Conservation (phyloP, 2,113 vertebrate genomes). For the Rhegmatorhina hoffmannsi region DNA sequence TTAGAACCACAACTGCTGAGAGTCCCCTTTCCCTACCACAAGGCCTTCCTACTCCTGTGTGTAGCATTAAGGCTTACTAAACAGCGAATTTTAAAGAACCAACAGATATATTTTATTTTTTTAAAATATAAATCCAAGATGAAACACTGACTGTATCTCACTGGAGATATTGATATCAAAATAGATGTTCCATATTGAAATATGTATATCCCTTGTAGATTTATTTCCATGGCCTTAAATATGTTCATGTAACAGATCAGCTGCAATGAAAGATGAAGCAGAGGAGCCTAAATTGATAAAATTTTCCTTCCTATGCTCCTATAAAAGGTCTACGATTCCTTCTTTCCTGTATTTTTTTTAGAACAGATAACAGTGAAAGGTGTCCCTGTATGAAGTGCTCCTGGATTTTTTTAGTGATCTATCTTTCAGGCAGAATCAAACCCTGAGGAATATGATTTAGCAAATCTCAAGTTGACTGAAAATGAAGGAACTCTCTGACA, state of each 20-base stretch:
- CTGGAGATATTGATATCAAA: neutral
- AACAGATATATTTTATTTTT: neutral
- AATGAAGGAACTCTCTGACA: neutral
- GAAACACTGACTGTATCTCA: neutral
- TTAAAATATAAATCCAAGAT: neutral
- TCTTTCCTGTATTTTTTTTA: neutral
- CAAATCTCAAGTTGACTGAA: neutral
- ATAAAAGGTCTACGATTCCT: neutral
- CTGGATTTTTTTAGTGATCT: neutral
- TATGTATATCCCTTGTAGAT: neutral
- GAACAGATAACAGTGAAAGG: neutral
- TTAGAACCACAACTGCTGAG: neutral
- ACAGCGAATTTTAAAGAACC: neutral
- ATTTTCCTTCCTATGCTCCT: neutral
- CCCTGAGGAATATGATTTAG: neutral
- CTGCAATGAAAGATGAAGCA: neutral
- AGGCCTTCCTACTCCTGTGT: neutral
- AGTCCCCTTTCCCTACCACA: neutral
- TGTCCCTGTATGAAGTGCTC: neutral
- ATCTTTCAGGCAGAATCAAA: neutral
- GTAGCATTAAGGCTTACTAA: neutral
- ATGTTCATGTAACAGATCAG: neutral
- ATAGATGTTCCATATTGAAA: neutral
- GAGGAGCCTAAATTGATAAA: neutral
- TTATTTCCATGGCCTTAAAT: neutral